Evolutionary conservation across 1,140 invertebrate species (phyloP), one percentile per base, ranked within the genome.

Genomic region (Procambarus virginalis): DNA sequence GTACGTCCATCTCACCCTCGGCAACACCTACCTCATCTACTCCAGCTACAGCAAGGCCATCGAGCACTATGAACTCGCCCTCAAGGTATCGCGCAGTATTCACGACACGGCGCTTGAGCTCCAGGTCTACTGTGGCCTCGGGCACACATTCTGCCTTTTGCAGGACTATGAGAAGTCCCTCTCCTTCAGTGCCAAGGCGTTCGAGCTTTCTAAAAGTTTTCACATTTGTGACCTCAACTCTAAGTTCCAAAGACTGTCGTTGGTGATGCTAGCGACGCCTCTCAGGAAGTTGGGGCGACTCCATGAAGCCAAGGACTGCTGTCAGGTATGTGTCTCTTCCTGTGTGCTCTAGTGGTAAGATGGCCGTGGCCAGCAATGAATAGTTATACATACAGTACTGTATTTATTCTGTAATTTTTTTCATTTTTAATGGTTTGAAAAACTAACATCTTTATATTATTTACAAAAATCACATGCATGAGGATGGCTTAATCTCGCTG

Each of bases 241-340:
- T 0, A 95, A 97, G 46, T 96, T 97, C 93, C 97, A 97, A 93
- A 93, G 97, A 84, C 95, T n/a, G 4, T 96, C 97, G 0, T 93
- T 97, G 6, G 94, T 97, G 46, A 96, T 97, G 92, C 97, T 98
- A 96, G 97, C 97, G 2, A 96, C 96, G 2, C 96, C 97, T 0
- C 94, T 97, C 17, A 94, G 97, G 10, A 97, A 97, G 92, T 96
- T 97, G 76, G 97, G 97, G n/a, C 96, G 97, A 92, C 94, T 97
- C 2, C 96, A 96, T 1, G 97, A 98, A 93, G 97, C 97, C 2
- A 96, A 97, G 92, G 97, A 98, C 93, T 97, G 97, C 93, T 97
- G 97, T 93, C 96, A 96, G n/a, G 97, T 97, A 95, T 94, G 93
- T 84, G 46, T 14, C 14, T 82, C 60, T 64, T 55, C 34, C 34